Evolutionary conservation across 2,113 vertebrate genomes (phyloP).

Genomic region (Tympanuchus pallidicinctus): DNA sequence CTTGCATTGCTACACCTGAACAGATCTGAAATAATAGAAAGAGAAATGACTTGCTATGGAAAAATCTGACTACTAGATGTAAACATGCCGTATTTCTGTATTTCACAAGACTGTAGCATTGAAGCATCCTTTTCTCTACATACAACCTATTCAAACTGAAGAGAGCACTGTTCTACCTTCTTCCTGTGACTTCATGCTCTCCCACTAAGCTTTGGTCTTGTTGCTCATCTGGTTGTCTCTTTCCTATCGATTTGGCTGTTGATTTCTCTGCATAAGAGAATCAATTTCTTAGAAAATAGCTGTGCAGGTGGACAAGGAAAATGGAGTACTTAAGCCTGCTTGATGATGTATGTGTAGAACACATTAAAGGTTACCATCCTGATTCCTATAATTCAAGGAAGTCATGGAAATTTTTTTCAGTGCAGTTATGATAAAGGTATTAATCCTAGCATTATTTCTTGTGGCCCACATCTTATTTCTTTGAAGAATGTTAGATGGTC

Average conservation of each 20-base stretch:
- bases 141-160: not conserved
- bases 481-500: not conserved
- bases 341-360: conserved; percentile 10
- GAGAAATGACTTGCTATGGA: too few species aligned
- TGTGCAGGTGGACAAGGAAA: conserved; percentile 32
- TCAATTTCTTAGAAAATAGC: conserved; percentile 34
- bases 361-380: not conserved
- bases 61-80: not conserved
- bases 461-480: not conserved
- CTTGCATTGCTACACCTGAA: too few species aligned
- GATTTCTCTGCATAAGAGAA: conserved; percentile 16
- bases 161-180: not conserved
- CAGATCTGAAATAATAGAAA: too few species aligned
- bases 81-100: not conserved
- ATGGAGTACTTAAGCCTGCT: not conserved
- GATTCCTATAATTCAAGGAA: not conserved
- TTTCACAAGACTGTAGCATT: not conserved
- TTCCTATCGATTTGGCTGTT: conserved; percentile 47
- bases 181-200: not conserved
- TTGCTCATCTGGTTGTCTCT: not conserved
- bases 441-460: not conserved
- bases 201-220: not conserved
- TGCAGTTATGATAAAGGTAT: not conserved
- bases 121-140: not conserved
- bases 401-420: not conserved